Evolutionary conservation across 2,113 vertebrate genomes (phyloP).

Genomic region (Jacana jacana): DNA sequence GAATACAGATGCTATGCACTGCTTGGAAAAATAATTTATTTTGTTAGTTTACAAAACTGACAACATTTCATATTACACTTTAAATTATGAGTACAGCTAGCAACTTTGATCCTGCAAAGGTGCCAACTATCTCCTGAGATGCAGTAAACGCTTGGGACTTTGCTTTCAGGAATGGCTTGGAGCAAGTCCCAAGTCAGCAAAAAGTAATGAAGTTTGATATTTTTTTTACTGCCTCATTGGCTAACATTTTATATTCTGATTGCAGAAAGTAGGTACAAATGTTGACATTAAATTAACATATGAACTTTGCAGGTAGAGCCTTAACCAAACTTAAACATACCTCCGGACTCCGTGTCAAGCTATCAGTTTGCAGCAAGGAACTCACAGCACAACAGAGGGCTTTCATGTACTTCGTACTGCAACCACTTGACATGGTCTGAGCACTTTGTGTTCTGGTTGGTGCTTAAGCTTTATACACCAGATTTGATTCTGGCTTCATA

Average conservation of each 20-base stretch:
- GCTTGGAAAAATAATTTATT: constrained; percentile 50
- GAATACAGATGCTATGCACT: not conserved
- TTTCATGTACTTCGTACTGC: not conserved
- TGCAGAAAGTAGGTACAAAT: not conserved
- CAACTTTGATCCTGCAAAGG: constrained; percentile 34
- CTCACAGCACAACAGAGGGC: not conserved
- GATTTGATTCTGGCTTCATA: not conserved
- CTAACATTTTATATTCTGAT: not conserved
- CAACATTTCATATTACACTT: not conserved
- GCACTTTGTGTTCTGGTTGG: not conserved
- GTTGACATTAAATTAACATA: not conserved
- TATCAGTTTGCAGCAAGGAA: not conserved
- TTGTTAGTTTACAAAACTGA: constrained; percentile 24
- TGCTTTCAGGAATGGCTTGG: not conserved
- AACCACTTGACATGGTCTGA: not conserved
- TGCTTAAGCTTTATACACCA: not conserved
- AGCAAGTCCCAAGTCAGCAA: not conserved
- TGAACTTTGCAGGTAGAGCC: not conserved
- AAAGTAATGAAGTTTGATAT: not conserved
- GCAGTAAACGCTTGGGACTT: not conserved
- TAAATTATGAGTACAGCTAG: not conserved
- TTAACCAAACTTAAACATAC: not conserved
- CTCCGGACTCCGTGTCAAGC: not conserved
- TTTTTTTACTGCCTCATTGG: not conserved
- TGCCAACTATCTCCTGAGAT: not conserved